Evolutionary conservation across 2,113 vertebrate species (phyloP), one percentile per base, ranked within the genome.

Genomic region (Ursus arctos): DNA sequence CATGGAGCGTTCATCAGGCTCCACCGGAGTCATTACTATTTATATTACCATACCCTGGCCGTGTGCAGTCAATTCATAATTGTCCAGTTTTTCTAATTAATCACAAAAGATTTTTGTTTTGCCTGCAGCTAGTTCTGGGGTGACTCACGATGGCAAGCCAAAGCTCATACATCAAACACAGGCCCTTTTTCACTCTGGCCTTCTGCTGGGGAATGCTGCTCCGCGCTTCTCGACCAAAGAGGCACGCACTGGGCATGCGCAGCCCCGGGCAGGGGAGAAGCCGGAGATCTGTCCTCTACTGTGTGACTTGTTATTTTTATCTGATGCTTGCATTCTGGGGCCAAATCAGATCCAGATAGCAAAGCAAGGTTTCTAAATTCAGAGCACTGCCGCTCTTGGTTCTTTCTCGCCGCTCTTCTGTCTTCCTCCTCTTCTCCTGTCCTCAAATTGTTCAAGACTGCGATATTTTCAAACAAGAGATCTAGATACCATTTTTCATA

Each of bases 31-130:
- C 99, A 99, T 99, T 99, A 99, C 98, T 99, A 99, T 99, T 99
- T 99, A 99, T 99, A 99, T 99, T 99, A 98, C 98, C 98, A 65
- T 98, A 97, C 98, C 80, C 99, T 98, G 99, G 98, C 99, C 99
- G 99, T 91, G 98, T 98, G 98, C 98, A 99, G 99, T 99, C 99
- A 98, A 99, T 99, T 99, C 99, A 99, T 99, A 99, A 99, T 99
- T 99, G 99, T 99, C 99, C 99, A 98, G 98, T 99, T 99, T 99
- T 99, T 99, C 99, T 99, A 99, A 99, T 99, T 99, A 99, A 99
- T 99, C 99, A 99, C 99, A 99, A 99, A 99, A 99, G 99, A 99
- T 99, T 99, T 99, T 99, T 99, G 99, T 99, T 99, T 99, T 98
- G 99, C 99, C 99, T 98, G 98, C 98, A 99, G 99, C 99, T 98